These are phyloP conservation scores for Plemyria rubiginata DNA, from an alignment of 2,888 invertebrate species.

Conservation along the genomic window DNA sequence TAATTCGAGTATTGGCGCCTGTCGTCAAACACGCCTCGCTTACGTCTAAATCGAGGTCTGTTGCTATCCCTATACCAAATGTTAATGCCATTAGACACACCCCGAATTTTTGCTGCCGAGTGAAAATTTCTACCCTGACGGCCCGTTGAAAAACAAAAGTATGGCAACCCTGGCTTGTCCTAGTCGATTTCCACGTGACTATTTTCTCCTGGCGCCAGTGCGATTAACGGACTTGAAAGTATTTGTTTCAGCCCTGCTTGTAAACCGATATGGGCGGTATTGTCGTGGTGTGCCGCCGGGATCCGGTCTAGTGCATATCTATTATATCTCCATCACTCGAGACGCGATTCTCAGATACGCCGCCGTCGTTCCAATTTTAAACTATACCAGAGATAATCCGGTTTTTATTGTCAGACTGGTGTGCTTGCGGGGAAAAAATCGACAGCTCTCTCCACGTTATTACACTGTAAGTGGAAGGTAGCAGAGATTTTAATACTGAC, in stretches of 20 bases:
- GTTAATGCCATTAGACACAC: conserved; percentile 49
- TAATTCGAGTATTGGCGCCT: conserved; percentile 76
- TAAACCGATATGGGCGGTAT: conserved; percentile 77
- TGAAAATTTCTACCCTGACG: conserved; percentile 18
- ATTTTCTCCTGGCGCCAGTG: conserved; percentile 76
- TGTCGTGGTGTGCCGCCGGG: conserved; percentile 71
- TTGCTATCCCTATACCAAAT: conserved; percentile 54
- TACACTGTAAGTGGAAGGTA: conserved; percentile 42
- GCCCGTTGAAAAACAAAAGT: conserved; percentile 17
- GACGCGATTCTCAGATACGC: conserved; percentile 66
- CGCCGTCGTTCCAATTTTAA: conserved; percentile 72
- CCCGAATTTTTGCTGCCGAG: conserved; percentile 33
- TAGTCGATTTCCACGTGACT: conserved; percentile 71
- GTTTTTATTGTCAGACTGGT: conserved; percentile 65
- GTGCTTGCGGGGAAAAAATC: conserved; percentile 46
- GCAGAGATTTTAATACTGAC: conserved; percentile 41
- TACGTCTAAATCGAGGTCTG: conserved; percentile 66
- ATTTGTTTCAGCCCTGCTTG: conserved; percentile 77
- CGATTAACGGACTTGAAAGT: conserved; percentile 75
- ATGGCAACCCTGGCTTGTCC: conserved; percentile 44
- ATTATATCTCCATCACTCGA: conserved; percentile 74
- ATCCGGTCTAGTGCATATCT: conserved; percentile 81
- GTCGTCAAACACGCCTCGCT: conserved; percentile 68
- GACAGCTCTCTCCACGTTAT: conserved; percentile 50
- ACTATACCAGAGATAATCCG: conserved; percentile 69